Base-by-base conservation (phyloP, 2,888 invertebrate genomes). In the Ptycholaimellus sp. region DNA sequence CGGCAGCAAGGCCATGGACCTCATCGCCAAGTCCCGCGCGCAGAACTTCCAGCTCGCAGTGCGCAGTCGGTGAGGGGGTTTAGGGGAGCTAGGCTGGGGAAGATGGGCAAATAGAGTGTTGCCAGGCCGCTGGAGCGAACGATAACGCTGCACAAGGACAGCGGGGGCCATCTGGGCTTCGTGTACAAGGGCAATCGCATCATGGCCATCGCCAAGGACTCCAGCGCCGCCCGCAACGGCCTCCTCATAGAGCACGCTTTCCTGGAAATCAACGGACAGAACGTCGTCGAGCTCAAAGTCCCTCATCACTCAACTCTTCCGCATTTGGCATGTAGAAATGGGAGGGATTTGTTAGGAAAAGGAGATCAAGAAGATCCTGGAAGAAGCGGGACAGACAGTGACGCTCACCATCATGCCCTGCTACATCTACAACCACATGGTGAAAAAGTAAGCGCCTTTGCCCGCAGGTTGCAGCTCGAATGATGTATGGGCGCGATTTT, bases 201-300 rank as follows among this genome's bases (percentile, higher is more conserved):
- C 49, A 72, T 70, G 41, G 72, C 73, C 7, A 65, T 85, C 29
- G 77, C 82, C 11, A 66, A 66, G 47, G 81, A 83, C 58, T 80
- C 82, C 0, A 82, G 82, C 1, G 82, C 83, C 17, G 80, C 82
- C 9, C 69, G 80, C 38, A 85, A 85, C 61, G 85, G 85, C 2
- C 65, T 85, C 3, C 66, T 85, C 32, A 82, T 76, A 19, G 79
- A 82, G 40, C 83, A 85, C 58, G 74, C 82, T 52, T 62, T 85
- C 44, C 64, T 83, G 41, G 83, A 85, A 67, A 57, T 65, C 37
- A 76, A 82, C 59, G 83, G 82, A 14, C 72, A 81, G 59, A 82
- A 80, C 63, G 79, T 82, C 18, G 74, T 83, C 27, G 83, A 81
- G 7, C 57, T 83, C 60, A 80, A 79, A 63, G 59, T 60, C 14